Evolutionary conservation across 2,888 invertebrate species (phyloP).

Genomic region (Dryocosmus kuriphilus): DNA sequence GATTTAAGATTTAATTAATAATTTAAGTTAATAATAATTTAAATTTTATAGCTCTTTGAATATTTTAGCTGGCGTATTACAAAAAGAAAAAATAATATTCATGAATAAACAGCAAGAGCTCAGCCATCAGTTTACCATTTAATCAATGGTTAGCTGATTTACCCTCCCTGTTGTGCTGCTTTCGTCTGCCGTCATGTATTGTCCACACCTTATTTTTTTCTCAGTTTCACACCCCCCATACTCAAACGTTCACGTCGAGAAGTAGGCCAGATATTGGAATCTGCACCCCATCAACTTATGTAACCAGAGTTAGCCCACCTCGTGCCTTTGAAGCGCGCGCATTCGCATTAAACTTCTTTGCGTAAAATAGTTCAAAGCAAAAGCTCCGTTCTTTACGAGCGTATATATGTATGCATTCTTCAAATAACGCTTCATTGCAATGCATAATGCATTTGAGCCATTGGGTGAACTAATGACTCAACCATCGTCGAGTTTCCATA

Average conservation of each 20-base stretch:
- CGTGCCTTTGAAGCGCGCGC: neutral
- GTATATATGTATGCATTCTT: neutral
- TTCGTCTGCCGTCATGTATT: slow-evolving; percentile 7
- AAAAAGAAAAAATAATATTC: neutral
- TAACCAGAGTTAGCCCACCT: neutral
- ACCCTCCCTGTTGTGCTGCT: neutral
- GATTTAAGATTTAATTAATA: no score
- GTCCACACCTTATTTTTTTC: slow-evolving; percentile 1
- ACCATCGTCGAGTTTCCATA: slow-evolving; percentile 14
- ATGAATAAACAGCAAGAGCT: neutral
- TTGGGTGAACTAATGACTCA: slow-evolving; percentile 26
- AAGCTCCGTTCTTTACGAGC: neutral
- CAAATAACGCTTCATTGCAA: slow-evolving; percentile 22
- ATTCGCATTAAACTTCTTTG: neutral
- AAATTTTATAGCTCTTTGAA: neutral
- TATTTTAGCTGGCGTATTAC: neutral
- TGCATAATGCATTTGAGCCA: slow-evolving; percentile 21
- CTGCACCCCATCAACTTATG: slow-evolving; percentile 11
- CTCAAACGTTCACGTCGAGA: slow-evolving; percentile 5
- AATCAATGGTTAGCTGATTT: neutral
- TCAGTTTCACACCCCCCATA: neutral
- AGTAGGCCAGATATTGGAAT: slow-evolving; percentile 31
- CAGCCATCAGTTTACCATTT: neutral
- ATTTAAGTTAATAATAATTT: no score
- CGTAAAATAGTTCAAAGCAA: slow-evolving; percentile 1